phyloP scores from a whole-genome alignment of 2,888 invertebrate genomes.

The Nomada flava region DNA sequence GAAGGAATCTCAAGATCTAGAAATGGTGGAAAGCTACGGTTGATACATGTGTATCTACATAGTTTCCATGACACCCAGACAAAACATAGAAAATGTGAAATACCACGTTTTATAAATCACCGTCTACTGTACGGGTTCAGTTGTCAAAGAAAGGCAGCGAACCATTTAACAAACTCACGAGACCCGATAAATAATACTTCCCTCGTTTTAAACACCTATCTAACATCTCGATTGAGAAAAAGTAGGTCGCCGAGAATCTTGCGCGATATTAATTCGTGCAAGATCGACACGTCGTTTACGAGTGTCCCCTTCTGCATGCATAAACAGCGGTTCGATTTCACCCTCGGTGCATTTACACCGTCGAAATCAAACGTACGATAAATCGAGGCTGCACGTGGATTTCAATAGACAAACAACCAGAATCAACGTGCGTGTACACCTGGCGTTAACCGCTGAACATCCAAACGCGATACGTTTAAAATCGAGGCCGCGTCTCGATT shows the following conservation, averaged over 20 bases:
- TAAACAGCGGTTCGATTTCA: not conserved
- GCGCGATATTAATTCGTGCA: not conserved
- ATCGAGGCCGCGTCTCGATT: not conserved
- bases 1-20: not conserved
- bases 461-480: constrained; percentile 2
- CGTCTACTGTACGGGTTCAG: too few species aligned
- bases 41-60: not conserved
- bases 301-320: not conserved
- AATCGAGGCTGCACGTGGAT: constrained; percentile 36
- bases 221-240: not conserved
- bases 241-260: not conserved
- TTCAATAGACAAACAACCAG: constrained; percentile 34
- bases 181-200: not conserved
- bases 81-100: not conserved
- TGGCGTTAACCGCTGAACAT: constrained; percentile 12
- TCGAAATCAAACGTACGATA: constrained; percentile 43
- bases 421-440: constrained; percentile 10
- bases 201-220: not conserved
- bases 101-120: not conserved
- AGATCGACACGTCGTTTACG: not conserved
- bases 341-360: not conserved
- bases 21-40: not conserved
- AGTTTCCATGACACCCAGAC: not conserved
- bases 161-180: not conserved
- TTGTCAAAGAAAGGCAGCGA: not conserved